Percentiles rank a stretch among this genome's conserved stretches.
These are phyloP conservation scores for Choreutis nemorana DNA, from an alignment of 2,888 invertebrate species.

Conservation along the genomic window DNA sequence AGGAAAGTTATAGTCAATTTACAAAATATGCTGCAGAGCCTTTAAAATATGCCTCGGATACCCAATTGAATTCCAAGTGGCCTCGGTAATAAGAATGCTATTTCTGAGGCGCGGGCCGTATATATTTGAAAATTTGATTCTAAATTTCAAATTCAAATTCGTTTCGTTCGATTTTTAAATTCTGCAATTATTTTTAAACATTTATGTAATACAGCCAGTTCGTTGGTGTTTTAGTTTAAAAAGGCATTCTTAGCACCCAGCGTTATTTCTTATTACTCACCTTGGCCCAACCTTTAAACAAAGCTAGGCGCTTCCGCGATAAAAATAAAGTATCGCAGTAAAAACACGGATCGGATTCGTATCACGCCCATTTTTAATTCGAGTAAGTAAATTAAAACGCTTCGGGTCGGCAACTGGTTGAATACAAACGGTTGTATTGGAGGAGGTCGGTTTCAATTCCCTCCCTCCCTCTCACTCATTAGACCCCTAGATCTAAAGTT, in stretches of 20 bases:
- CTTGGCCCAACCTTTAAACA: too few relatives aligned
- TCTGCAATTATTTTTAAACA: too few relatives aligned
- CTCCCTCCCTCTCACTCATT: slow-evolving; percentile 40
- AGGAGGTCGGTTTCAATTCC: slow-evolving; percentile 44
- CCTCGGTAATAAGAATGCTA: slow-evolving; percentile 35
- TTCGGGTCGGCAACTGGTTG: slow-evolving; percentile 44
- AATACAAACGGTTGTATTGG: slow-evolving; percentile 62
- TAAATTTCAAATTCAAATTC: too few relatives aligned
- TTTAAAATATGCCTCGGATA: slow-evolving; percentile 24
- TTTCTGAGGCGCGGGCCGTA: too few relatives aligned
- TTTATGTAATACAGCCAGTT: too few relatives aligned
- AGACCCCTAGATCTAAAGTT: slow-evolving; percentile 33
- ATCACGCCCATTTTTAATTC: slow-evolving; percentile 63
- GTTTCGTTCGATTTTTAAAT: too few relatives aligned
- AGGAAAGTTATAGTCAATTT: slow-evolving; percentile 35
- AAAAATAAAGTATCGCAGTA: slow-evolving; percentile 51
- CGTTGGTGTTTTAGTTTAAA: too few relatives aligned
- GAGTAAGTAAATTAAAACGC: slow-evolving; percentile 65
- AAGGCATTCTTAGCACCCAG: too few relatives aligned
- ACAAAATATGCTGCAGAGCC: slow-evolving; percentile 29
- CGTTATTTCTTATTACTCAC: too few relatives aligned
- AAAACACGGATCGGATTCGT: slow-evolving; percentile 43
- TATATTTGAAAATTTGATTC: too few relatives aligned
- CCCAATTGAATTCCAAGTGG: slow-evolving; percentile 24
- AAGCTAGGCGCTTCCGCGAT: too few relatives aligned